Evolutionary conservation across 1,140 invertebrate species (phyloP), one percentile per base, ranked within the genome.

Genomic region (Ceratoteleas bidentatus): DNA sequence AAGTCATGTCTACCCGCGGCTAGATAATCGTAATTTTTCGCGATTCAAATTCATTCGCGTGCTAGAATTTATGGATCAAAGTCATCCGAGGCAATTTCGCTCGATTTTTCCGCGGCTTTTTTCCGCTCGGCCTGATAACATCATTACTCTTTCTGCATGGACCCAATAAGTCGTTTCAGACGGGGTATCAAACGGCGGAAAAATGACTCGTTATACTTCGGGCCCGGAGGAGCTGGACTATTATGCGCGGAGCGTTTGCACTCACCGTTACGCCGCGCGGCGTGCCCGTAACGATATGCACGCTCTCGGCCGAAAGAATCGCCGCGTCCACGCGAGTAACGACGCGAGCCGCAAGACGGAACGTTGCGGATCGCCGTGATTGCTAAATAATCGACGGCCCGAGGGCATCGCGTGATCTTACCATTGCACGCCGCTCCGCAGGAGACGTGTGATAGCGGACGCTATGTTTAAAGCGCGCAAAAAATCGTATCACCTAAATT

Each of bases 311-410:
- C 76, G 84, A 84, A 85, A 86, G 69, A 86, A 83, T 86, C 24
- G 24, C 24, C 65, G 76, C 70, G 69, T 58, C 62, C 76, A 70
- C 69, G 80, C 81, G 72, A 73, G 40, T 64, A 76, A 68, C 69
- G 72, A 57, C 54, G 58, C 69, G 70, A 83, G 66, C 64, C 76
- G 69, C 81, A 79, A 78, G 74, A 73, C 72, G 75, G 68, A 87
- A 61, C 75, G 69, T 84, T 73, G 75, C 61, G 80, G 79, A 83
- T 84, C 78, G 80, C 77, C 82, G 54, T 86, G 85, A 87, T 87
- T 87, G 85, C 87, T 86, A 85, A 86, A 88, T 88, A 88, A 87
- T 88, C 87, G 86, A 87, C 86, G 66, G 79, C 85, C 85, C 50
- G 47, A 60, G 85, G 86, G 79, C 69, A 70, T 75, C 73, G 75